Conservation (phyloP, 2,113 vertebrate species). For the Hipposideros armiger region DNA sequence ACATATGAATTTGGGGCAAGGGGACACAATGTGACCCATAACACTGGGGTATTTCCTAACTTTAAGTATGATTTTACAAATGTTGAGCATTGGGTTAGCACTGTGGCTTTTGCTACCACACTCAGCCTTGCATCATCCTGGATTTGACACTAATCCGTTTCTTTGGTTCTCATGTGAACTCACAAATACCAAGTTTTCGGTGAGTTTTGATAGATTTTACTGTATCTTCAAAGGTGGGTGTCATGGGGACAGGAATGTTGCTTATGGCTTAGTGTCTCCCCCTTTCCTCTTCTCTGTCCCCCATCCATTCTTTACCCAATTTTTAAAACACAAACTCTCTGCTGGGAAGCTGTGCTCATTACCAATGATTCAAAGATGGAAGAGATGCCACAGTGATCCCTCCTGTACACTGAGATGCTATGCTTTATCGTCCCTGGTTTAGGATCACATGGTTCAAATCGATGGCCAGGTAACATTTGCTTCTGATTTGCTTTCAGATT, state of each 20-base stretch:
- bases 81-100: background rate
- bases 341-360: background rate
- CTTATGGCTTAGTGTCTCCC: background rate
- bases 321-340: background rate
- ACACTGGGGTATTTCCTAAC: background rate
- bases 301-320: background rate
- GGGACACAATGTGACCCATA: background rate
- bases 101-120: background rate
- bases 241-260: background rate
- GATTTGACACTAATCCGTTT: background rate
- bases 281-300: background rate
- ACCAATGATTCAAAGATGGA: background rate
- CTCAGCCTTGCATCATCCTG: background rate
- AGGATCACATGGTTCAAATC: background rate
- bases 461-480: background rate
- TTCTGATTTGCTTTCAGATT: constrained; percentile 38
- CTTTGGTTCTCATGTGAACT: background rate
- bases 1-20: too few relatives aligned
- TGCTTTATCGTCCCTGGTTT: background rate
- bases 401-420: background rate
- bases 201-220: background rate
- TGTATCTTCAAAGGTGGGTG: background rate
- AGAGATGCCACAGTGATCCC: background rate
- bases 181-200: background rate
- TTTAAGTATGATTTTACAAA: background rate